Evolutionary conservation across 2,113 vertebrate genomes (phyloP).

Genomic region (Chaetorhynchus papuensis): DNA sequence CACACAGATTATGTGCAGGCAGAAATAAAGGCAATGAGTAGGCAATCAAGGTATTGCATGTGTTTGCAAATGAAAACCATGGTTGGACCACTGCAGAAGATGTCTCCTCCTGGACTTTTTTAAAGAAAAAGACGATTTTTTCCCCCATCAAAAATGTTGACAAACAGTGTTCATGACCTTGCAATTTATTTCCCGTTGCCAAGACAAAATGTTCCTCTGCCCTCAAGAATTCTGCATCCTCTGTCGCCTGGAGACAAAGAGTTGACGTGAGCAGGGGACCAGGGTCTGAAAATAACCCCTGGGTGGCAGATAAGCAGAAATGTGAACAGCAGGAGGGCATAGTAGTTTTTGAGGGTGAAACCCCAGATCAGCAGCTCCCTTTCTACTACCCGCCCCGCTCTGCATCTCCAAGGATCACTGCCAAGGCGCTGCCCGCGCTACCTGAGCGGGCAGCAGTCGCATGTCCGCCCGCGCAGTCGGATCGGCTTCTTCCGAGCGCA

Average conservation of each 20-base stretch:
- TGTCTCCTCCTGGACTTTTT: background rate
- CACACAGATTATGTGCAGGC: background rate
- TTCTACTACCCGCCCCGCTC: background rate
- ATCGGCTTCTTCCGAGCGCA: background rate
- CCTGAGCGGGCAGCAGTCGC: background rate
- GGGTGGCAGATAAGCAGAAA: background rate
- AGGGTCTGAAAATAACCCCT: background rate
- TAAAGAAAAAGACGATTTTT: fast-evolving
- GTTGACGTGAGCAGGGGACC: background rate
- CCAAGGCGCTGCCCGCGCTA: background rate
- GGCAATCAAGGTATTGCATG: background rate
- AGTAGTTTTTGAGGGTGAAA: background rate
- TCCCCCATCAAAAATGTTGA: background rate
- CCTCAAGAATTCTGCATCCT: background rate
- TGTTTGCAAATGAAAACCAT: background rate
- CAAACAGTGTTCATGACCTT: background rate
- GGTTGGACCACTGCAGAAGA: background rate
- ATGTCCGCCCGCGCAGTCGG: background rate
- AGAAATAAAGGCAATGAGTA: background rate
- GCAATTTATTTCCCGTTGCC: background rate
- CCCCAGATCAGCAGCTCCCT: background rate
- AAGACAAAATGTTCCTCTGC: background rate
- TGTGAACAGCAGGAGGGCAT: background rate
- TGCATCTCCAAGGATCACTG: background rate
- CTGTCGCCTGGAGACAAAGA: background rate